Base-by-base conservation (phyloP, 2,888 invertebrate genomes). In the Exephanes ischioxanthus region DNA sequence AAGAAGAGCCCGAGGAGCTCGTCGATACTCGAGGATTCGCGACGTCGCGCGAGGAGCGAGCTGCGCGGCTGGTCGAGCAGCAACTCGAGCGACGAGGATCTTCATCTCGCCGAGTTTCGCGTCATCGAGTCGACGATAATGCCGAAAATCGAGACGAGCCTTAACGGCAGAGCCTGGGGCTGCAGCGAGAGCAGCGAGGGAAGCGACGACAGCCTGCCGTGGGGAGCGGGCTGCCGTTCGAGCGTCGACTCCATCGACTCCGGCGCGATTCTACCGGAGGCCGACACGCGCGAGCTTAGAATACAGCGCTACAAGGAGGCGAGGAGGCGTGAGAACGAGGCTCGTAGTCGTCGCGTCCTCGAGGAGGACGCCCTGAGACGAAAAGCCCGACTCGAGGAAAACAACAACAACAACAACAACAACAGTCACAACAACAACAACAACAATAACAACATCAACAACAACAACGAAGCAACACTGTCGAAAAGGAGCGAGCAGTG, bases 131-230 rank as follows among this genome's bases (percentile, higher is more conserved):
- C 87, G 22, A 30, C 79, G 16, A 89, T 93, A 37, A 87, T 92
- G 41, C 82, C 86, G 3, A 90, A 91, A 80, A 88, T 89, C 11
- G 85, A 80, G 53, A 67, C 72, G n/a, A 45, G 41, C 2, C 30
- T 76, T 0, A 80, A 76, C 53, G 41, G 67, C 7, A 87, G 93
- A 37, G 89, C 92, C 1, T 94, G 93, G 94, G 93, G 93, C 45
- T 93, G 92, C 86, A 94, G 94, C 87, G 94, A 94, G 79, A 93
- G 93, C 82, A 93, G 93, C 90, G 93, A 93, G 70, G 93, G 93
- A 7, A 94, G 94, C 88, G 94, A 94, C 89, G 94, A 94, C 77
- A 93, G 93, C 82, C 87, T 94, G 0, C 92, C 92, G 16, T 93
- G 92, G 92, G 87, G 88, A 5, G 89, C 89, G 4, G 88, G 90